Evolutionary conservation across 2,113 vertebrate genomes (phyloP).

Genomic region (Onychostruthus taczanowskii): DNA sequence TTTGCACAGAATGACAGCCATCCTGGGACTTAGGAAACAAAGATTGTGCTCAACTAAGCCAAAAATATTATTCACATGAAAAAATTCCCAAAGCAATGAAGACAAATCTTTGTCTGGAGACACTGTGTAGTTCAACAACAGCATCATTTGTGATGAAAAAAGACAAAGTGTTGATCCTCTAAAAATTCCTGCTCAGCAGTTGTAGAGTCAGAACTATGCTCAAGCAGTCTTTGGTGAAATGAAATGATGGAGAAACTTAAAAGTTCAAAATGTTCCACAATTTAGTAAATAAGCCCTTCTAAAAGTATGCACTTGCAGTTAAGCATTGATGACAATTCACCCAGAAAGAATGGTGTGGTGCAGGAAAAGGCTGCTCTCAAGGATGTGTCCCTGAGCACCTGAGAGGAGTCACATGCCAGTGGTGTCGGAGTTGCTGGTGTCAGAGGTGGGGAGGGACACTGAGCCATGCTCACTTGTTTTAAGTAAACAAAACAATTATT

Average conservation of each 20-base stretch:
- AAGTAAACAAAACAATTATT: background rate
- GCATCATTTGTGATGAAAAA: background rate
- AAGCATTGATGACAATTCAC: background rate
- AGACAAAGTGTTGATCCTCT: background rate
- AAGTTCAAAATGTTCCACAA: conserved; percentile 1
- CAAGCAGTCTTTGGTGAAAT: background rate
- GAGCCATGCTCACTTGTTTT: background rate
- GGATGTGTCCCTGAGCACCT: background rate
- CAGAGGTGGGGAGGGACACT: background rate
- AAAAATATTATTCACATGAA: background rate
- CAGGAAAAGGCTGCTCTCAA: background rate
- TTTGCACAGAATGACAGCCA: background rate
- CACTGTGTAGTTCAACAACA: background rate
- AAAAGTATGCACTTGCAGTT: background rate
- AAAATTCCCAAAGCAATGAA: background rate
- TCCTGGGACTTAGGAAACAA: background rate
- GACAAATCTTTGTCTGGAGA: background rate
- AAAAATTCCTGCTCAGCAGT: background rate
- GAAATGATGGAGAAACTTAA: background rate
- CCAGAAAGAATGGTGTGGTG: background rate
- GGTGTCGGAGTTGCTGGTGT: background rate
- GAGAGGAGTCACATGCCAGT: background rate
- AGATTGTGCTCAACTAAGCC: background rate
- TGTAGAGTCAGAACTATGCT: background rate
- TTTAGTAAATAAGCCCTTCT: background rate